Base-by-base conservation (phyloP, 1,140 invertebrate genomes). In the Mya arenaria region DNA sequence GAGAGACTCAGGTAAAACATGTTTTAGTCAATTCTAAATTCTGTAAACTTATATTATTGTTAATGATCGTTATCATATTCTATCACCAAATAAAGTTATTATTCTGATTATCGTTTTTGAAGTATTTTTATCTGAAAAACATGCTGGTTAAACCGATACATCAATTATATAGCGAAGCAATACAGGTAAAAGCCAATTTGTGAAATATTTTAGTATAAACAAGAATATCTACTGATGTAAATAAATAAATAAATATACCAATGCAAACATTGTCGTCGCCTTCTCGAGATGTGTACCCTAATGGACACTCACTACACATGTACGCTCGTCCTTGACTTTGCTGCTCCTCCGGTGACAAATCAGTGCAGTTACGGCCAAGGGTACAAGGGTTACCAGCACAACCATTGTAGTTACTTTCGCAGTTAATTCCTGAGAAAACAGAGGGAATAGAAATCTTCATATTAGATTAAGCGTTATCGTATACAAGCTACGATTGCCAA, bases 371-470 rank as follows among this genome's bases (percentile, higher is more conserved):
- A 39, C 71, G 36, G 5, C 36, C 17, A 2, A 28, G 17, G 19
- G 71, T 60, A 37, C 71, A 74, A 10, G 71, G 71, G 41, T 28
- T 74, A 13, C 23, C 55, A 5, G 28, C 48, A 56, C 71, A 74
- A 17, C 71, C 71, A 36, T 74, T 37, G 39, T 60, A 36, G 28
- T 37, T 56, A 41, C 60, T 25, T 41, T 74, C 71, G 41, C 71
- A 74, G 41, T 74, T 56, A 6, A 58, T 34, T 37, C 71, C 71
- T 74, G n/a, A 52, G 25, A n/a, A n/a, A n/a, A n/a, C n/a, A n/a
- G n/a, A n/a, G n/a, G n/a, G n/a, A n/a, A n/a, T n/a, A n/a, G n/a
- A n/a, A n/a, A n/a, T n/a, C n/a, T n/a, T n/a, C n/a, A n/a, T n/a
- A n/a, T n/a, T n/a, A n/a, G n/a, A n/a, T n/a, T n/a, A n/a, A n/a